Evolutionary conservation across 2,888 invertebrate genomes (phyloP), one percentile per base, ranked within the genome.

Genomic region (Orthosia gracilis): DNA sequence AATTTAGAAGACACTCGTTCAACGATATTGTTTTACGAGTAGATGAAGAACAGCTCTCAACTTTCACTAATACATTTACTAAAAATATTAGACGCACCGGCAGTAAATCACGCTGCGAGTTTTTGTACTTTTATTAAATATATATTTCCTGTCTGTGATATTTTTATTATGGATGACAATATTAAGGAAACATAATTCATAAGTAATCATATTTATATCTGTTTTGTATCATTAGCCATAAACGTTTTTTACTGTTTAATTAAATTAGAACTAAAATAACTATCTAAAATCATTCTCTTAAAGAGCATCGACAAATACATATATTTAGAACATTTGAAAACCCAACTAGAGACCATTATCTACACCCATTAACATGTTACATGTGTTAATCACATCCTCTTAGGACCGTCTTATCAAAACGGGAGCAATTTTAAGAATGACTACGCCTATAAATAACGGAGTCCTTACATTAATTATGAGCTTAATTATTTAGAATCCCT

Each of bases 401-500:
- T 90, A 91, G 89, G 87, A 88, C 85, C 87, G 89, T 88, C 90
- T 95, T 94, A 95, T 95, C 94, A 94, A 93, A 94, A 94, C 93
- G 93, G 92, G 92, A 93, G 93, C 94, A 94, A 94, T 95, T 95
- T 95, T 95, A 95, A 96, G 95, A 95, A 94, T 94, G 94, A 94
- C 93, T 93, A 90, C 90, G 92, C 90, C 95, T 95, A 96, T 96
- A 96, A 96, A 96, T 96, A 95, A 96, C 92, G 91, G 89, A 93
- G 94, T 92, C 94, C 94, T 95, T 95, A 95, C 95, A 96, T 96
- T 96, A 96, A 96, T 96, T 96, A 96, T 96, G 93, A 94, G 95
- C 95, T 96, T 96, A 96, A 96, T 96, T 95, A 95, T 94, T 94
- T 95, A 93, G 95, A 95, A 95, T 96, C 96, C 95, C 96, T 96